phyloP scores from a whole-genome alignment of 2,888 invertebrate species.

The Resseliella maxima region DNA sequence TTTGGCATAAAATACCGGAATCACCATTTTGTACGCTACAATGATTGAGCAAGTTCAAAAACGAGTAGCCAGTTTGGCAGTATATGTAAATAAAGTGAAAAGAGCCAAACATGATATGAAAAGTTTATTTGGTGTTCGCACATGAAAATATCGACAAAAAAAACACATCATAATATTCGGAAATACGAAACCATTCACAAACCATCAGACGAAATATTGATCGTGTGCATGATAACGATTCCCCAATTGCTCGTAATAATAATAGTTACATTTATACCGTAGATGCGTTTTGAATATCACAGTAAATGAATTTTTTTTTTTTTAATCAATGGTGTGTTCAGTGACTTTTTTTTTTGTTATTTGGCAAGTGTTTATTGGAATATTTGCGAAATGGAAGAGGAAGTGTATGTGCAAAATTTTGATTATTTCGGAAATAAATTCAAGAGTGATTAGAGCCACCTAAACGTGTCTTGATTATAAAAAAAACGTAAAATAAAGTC shows the following conservation, averaged over 20 bases:
- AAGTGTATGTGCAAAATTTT: slow-evolving; percentile 2
- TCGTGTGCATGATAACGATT: background rate
- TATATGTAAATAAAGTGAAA: background rate
- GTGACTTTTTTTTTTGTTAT: background rate
- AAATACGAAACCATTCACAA: background rate
- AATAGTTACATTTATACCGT: background rate
- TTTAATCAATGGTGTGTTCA: background rate
- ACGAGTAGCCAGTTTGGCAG: too few species aligned
- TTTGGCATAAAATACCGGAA: background rate
- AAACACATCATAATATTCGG: background rate
- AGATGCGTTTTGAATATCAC: background rate
- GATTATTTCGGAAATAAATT: background rate
- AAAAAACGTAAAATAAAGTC: background rate
- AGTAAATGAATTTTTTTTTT: background rate
- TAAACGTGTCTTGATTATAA: background rate
- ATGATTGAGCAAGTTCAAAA: background rate
- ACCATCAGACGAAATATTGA: background rate
- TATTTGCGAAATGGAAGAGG: background rate
- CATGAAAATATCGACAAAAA: background rate
- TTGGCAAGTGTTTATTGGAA: background rate
- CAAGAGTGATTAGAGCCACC: background rate
- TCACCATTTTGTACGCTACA: background rate
- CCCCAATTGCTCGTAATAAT: background rate
- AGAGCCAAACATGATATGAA: background rate
- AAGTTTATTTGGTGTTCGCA: background rate